Evolutionary conservation across 2,888 invertebrate species (phyloP).

Genomic region (Drosophila paranaensis): DNA sequence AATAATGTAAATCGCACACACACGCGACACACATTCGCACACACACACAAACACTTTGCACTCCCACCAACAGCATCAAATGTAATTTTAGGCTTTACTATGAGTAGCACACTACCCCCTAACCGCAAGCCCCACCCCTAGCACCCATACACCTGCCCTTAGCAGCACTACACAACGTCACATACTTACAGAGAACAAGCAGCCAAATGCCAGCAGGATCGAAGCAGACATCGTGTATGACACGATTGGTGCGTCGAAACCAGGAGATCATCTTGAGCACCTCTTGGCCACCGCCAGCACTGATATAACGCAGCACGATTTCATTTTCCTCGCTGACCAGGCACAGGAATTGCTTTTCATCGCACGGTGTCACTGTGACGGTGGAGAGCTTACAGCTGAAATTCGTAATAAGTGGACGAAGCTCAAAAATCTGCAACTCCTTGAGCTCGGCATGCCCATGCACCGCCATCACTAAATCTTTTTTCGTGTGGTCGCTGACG

Average conservation of each 20-base stretch:
- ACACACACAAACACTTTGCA: slow-evolving; percentile 1
- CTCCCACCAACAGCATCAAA: slow-evolving; percentile 36
- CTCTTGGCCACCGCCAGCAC: slow-evolving; percentile 77
- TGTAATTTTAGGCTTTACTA: slow-evolving; percentile 63
- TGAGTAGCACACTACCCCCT: not conserved
- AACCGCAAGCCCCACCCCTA: not conserved
- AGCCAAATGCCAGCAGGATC: slow-evolving; percentile 90
- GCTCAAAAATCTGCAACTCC: slow-evolving; percentile 82
- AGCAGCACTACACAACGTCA: slow-evolving; percentile 5
- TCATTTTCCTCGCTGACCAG: slow-evolving; percentile 84
- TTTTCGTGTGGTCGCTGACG: slow-evolving; percentile 28
- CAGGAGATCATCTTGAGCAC: slow-evolving; percentile 84
- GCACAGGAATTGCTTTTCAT: slow-evolving; percentile 83
- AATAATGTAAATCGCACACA: slow-evolving; percentile 60
- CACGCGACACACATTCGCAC: slow-evolving; percentile 22
- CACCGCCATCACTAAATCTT: slow-evolving; percentile 60
- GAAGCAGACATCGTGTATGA: slow-evolving; percentile 91
- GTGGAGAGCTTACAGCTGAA: slow-evolving; percentile 84
- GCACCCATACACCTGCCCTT: not conserved
- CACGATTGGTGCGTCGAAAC: slow-evolving; percentile 83
- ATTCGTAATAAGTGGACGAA: slow-evolving; percentile 83
- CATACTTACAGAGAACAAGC: slow-evolving; percentile 84
- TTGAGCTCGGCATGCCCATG: slow-evolving; percentile 69
- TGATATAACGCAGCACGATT: slow-evolving; percentile 83
- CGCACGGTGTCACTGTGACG: slow-evolving; percentile 81